Conservation (phyloP, 1,140 invertebrate species). For the Dreissena rostriformis region DNA sequence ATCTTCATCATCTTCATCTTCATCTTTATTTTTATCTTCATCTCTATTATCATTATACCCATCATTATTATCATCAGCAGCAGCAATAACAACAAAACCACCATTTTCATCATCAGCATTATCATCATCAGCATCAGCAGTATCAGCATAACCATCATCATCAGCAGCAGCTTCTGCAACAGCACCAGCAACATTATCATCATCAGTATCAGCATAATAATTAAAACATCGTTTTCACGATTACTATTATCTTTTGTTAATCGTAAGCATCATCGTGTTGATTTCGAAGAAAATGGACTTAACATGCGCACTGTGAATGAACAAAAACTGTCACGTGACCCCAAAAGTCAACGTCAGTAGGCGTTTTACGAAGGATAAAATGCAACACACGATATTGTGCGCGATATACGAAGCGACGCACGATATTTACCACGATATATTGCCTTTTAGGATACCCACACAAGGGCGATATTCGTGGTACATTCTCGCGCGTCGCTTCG, state of each 20-base stretch:
- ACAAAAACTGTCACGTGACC: no score
- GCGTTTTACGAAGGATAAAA: no score
- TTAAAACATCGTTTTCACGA: not conserved
- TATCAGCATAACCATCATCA: slow-evolving; percentile 5
- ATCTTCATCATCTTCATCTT: slow-evolving; percentile 14
- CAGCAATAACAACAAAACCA: not conserved
- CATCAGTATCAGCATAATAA: slow-evolving; percentile 4
- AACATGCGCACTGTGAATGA: no score
- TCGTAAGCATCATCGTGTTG: no score
- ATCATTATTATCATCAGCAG: slow-evolving; percentile 2
- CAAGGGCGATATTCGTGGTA: no score
- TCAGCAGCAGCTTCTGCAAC: slow-evolving; percentile 5
- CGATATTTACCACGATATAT: no score
- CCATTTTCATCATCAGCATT: not conserved
- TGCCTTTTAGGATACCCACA: no score
- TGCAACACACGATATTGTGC: no score
- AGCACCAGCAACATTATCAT: slow-evolving; percentile 13
- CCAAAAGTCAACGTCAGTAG: no score
- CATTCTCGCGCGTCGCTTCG: no score
- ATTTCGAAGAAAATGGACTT: no score
- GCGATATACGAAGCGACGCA: no score
- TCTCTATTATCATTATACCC: not conserved
- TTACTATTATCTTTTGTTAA: not conserved
- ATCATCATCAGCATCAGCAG: not conserved
- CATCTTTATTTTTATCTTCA: not conserved